Base-by-base conservation (phyloP, 2,797 vertebrate genomes). In the Salarias fasciatus region DNA sequence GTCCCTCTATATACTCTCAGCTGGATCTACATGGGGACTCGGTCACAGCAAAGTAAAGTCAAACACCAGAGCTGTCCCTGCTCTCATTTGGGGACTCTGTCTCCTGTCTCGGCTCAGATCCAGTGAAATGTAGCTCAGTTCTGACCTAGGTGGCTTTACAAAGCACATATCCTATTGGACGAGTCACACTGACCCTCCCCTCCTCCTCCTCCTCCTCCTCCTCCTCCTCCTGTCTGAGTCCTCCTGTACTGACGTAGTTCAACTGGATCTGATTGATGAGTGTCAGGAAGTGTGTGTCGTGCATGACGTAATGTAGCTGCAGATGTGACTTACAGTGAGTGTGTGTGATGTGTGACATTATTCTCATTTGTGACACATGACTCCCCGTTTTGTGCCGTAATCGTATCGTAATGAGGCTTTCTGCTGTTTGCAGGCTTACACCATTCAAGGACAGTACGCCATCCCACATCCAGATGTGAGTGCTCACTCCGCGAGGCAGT, bases 401-500 rank as follows among this genome's bases (percentile, higher is more conserved):
- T 0, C 0, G 9, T 24, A 51, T 71, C 68, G 84, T 40, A 67
- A 52, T 51, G 14, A 66, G 38, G 28, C 71, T 43, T 71, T 78
- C 62, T 72, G 48, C 69, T 79, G 64, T 86, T 90, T 85, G 30
- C 91, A 98, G 97, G 96, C 96, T 88, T 99, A 98, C 84, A 97
- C 97, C 79, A 98, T 99, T 91, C 97, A 99, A 94, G 97, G 97
- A 95, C 97, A 99, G 85, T 99, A 98, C 8, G 97, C 97, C 89
- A 98, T 99, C 90, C 96, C 97, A 70, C 97, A 99, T 92, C 97
- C 97, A 73, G 97, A 99, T 91, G 97, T 99, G 95, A 99, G 97
- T 99, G 81, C 72, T 65, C 9, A 67, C 52, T 54, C 68, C 45
- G 44, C 1, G 2, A 72, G 69, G 54, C 86, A 74, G 67, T 48